phyloP scores from a whole-genome alignment of 2,888 invertebrate species.

The Clunio marinus region DNA sequence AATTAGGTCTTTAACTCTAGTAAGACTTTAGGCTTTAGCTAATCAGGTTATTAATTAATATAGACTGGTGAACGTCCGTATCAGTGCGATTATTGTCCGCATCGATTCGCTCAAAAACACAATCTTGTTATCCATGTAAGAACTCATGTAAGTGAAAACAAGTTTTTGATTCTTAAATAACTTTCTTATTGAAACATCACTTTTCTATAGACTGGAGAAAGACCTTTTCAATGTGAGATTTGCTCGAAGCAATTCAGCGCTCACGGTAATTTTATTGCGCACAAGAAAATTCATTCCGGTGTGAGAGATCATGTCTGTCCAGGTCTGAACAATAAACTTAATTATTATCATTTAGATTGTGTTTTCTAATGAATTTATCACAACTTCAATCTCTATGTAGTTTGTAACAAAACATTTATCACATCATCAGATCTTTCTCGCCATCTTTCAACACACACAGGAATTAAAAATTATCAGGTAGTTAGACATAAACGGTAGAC shows the following conservation, averaged over 20 bases:
- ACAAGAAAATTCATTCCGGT: slow-evolving; percentile 61
- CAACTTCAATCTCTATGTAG: slow-evolving; percentile 12
- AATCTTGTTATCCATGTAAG: slow-evolving; percentile 59
- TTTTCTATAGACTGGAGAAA: slow-evolving; percentile 49
- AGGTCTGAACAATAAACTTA: background rate
- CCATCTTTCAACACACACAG: slow-evolving; percentile 59
- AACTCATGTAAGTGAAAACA: slow-evolving; percentile 48
- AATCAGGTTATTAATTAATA: slow-evolving; percentile 52
- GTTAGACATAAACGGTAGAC: too few species aligned
- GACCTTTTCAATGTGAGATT: slow-evolving; percentile 59
- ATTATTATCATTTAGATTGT: too few species aligned
- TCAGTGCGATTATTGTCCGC: slow-evolving; percentile 56
- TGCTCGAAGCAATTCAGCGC: slow-evolving; percentile 61
- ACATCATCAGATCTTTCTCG: slow-evolving; percentile 59
- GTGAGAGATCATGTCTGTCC: slow-evolving; percentile 59
- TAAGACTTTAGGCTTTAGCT: background rate
- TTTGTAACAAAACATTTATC: slow-evolving; percentile 59
- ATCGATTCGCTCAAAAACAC: slow-evolving; percentile 60
- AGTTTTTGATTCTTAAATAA: background rate
- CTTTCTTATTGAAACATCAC: background rate
- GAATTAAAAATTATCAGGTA: slow-evolving; percentile 54
- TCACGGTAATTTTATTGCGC: slow-evolving; percentile 59
- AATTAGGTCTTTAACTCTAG: too few species aligned
- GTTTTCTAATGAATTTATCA: too few species aligned
- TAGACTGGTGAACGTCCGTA: slow-evolving; percentile 61